phyloP scores from a whole-genome alignment of 2,113 vertebrate species.

The Empidonax traillii region DNA sequence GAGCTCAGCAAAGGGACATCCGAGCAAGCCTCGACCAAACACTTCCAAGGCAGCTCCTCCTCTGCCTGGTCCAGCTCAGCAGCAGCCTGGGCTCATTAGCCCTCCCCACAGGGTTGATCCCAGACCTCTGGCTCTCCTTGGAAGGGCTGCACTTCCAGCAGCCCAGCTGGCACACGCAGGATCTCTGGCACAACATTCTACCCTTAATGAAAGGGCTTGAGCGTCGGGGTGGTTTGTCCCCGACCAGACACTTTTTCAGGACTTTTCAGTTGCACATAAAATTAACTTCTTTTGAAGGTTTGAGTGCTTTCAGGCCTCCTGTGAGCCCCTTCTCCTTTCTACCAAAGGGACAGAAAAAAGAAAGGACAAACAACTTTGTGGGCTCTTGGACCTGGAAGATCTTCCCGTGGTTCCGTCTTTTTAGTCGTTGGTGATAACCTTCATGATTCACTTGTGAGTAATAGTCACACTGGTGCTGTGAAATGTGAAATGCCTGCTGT shows the following conservation, averaged over 20 bases:
- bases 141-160: neutral
- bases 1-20: neutral
- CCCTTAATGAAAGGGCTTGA: neutral
- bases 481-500: neutral
- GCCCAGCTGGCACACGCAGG: neutral
- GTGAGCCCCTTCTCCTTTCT: neutral
- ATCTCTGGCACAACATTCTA: fast-evolving
- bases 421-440: neutral
- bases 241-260: neutral
- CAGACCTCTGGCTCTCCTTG: fast-evolving
- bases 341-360: neutral
- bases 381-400: neutral
- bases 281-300: neutral
- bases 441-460: neutral
- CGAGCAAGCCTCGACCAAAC: fast-evolving
- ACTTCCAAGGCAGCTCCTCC: neutral
- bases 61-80: neutral
- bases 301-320: neutral
- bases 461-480: neutral
- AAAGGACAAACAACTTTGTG: neutral
- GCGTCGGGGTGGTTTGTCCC: neutral
- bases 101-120: neutral
- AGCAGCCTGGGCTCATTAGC: neutral
- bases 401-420: neutral
- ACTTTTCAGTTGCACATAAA: neutral